These are phyloP conservation scores for Reticulitermes speratus DNA, from an alignment of 1,140 invertebrate genomes.

Conservation along the genomic window DNA sequence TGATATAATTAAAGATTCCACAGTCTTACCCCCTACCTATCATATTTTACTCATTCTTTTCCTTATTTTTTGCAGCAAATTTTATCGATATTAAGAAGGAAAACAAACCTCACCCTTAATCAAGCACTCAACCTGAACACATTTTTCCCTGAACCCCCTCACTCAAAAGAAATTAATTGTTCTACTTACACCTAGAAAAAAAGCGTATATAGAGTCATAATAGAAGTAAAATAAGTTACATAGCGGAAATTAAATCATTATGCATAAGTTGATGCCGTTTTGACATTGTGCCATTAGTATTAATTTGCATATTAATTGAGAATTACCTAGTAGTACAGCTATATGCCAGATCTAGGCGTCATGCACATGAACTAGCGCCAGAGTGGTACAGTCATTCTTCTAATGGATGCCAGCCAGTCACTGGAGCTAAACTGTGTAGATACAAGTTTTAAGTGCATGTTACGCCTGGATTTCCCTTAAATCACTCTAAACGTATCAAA, in stretches of 20 bases:
- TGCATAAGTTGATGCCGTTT: not conserved
- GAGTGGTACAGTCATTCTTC: too few species aligned
- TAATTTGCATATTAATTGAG: not conserved
- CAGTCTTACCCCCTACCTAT: not conserved
- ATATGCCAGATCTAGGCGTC: not conserved
- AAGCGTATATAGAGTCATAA: not conserved
- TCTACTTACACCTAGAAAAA: not conserved
- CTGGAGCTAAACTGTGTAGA: too few species aligned
- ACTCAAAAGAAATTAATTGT: not conserved
- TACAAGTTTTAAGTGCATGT: too few species aligned
- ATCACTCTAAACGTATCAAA: too few species aligned
- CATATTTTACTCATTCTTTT: not conserved
- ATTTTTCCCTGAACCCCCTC: not conserved
- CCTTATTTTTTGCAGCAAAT: not conserved
- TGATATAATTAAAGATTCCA: not conserved
- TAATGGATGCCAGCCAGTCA: too few species aligned
- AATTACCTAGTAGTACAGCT: not conserved
- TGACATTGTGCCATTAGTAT: not conserved
- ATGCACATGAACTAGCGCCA: not conserved
- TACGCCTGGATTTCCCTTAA: too few species aligned
- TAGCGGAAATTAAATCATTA: slow-evolving; percentile 14
- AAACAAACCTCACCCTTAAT: not conserved
- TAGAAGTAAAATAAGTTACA: not conserved
- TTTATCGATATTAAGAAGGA: not conserved
- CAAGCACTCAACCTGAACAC: not conserved